Conservation (phyloP, 2,113 vertebrate genomes). For the Cyphomyrus discorhynchus region DNA sequence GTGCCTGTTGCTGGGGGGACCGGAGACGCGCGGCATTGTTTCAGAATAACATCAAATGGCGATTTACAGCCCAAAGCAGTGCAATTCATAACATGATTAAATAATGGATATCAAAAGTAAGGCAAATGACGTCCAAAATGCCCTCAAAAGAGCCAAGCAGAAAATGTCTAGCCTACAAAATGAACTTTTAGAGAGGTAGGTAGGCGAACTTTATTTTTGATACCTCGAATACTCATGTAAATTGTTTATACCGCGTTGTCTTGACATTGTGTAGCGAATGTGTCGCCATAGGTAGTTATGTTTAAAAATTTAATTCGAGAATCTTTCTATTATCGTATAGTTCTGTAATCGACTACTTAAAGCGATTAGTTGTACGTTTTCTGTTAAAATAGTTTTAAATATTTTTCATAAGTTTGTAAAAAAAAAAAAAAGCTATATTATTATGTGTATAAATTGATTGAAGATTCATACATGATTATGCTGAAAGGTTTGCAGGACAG, state of each 20-base stretch:
- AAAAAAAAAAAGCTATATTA: background rate
- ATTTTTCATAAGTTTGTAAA: background rate
- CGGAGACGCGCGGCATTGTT: conserved; percentile 27
- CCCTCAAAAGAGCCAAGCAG: conserved; percentile 51
- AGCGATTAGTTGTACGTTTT: background rate
- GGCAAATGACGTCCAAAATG: conserved; percentile 44
- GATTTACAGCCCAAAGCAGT: background rate
- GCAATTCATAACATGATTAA: background rate
- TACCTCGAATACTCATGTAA: background rate
- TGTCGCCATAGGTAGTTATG: background rate
- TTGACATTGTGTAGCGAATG: background rate
- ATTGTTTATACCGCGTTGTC: background rate
- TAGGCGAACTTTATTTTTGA: background rate
- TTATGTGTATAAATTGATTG: background rate
- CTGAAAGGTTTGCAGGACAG: background rate
- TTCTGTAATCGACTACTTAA: background rate
- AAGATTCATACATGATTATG: background rate
- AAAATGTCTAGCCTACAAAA: conserved; percentile 50
- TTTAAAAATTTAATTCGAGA: background rate
- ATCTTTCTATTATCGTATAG: background rate
- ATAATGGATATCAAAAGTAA: conserved; percentile 46
- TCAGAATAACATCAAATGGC: conserved; percentile 18
- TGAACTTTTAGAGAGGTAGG: conserved; percentile 46
- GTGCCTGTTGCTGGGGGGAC: conserved; percentile 9
- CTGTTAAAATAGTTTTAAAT: background rate